These are phyloP conservation scores for Melipona bicolor DNA, from an alignment of 2,888 invertebrate genomes.

Conservation along the genomic window DNA sequence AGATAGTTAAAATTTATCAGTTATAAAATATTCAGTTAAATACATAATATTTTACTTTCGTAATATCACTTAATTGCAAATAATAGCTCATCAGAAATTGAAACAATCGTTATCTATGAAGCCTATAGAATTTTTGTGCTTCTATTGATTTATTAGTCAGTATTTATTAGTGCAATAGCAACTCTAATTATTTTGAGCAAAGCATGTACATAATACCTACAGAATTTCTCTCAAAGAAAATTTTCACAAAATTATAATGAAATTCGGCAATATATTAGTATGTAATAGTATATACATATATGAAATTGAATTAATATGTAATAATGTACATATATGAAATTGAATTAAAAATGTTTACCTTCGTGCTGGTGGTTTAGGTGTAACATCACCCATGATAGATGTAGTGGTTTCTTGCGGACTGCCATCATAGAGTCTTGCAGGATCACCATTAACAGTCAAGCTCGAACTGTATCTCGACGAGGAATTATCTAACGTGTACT, in stretches of 20 bases:
- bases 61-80: not conserved
- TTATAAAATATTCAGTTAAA: not conserved
- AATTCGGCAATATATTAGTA: not conserved
- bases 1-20: not conserved
- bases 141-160: not conserved
- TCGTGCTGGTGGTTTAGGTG: conserved; percentile 80
- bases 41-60: not conserved
- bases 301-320: not conserved
- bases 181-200: not conserved
- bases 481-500: conserved; percentile 78
- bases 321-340: not conserved
- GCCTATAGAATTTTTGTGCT: not conserved
- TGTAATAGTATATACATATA: not conserved
- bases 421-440: conserved; percentile 76
- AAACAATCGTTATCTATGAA: not conserved
- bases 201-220: not conserved
- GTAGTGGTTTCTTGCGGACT: conserved; percentile 77
- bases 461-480: conserved; percentile 74
- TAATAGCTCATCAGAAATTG: not conserved
- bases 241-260: not conserved
- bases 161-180: not conserved
- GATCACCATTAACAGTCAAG: conserved; percentile 78
- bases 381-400: conserved; percentile 77
- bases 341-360: conserved; percentile 63
- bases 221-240: not conserved